Percentiles rank a stretch among this genome's conserved stretches.
phyloP scores from a whole-genome alignment of 2,888 invertebrate genomes.

The Drosophila sordidapex region DNA sequence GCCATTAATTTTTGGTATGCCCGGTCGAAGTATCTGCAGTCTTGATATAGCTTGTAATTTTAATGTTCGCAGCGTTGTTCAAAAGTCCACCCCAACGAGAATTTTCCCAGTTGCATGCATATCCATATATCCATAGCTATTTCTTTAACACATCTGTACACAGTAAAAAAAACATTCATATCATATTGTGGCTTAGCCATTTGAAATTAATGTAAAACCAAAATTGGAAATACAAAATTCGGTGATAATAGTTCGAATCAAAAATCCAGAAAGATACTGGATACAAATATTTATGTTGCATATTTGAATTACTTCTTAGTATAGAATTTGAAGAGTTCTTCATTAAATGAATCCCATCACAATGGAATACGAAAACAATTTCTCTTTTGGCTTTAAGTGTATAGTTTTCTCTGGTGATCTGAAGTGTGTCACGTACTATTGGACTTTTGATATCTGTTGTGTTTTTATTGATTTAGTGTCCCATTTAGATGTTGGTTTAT shows the following conservation, averaged over 20 bases:
- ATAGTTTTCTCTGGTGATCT: slow-evolving; percentile 10
- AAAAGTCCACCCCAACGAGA: slow-evolving; percentile 21
- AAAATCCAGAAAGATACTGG: background rate
- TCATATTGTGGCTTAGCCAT: background rate
- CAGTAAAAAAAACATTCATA: background rate
- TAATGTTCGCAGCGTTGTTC: slow-evolving; percentile 76
- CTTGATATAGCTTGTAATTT: slow-evolving; percentile 74
- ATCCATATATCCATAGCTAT: slow-evolving; percentile 9
- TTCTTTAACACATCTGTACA: slow-evolving; percentile 5
- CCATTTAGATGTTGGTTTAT: slow-evolving; percentile 61
- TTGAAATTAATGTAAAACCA: background rate
- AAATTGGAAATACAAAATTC: background rate
- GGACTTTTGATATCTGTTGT: slow-evolving; percentile 25
- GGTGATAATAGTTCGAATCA: background rate
- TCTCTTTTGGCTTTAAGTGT: background rate
- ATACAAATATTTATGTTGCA: background rate
- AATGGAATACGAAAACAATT: background rate
- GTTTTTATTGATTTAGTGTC: slow-evolving; percentile 79
- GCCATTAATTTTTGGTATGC: slow-evolving; percentile 76
- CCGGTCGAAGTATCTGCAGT: slow-evolving; percentile 46
- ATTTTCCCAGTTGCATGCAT: slow-evolving; percentile 3
- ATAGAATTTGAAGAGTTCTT: background rate
- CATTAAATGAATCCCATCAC: background rate
- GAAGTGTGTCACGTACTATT: slow-evolving; percentile 72
- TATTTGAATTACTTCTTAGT: background rate